Percentiles rank a stretch among this genome's conserved stretches.
phyloP scores from a whole-genome alignment of 2,797 vertebrate genomes.

The Harpagifer antarcticus region DNA sequence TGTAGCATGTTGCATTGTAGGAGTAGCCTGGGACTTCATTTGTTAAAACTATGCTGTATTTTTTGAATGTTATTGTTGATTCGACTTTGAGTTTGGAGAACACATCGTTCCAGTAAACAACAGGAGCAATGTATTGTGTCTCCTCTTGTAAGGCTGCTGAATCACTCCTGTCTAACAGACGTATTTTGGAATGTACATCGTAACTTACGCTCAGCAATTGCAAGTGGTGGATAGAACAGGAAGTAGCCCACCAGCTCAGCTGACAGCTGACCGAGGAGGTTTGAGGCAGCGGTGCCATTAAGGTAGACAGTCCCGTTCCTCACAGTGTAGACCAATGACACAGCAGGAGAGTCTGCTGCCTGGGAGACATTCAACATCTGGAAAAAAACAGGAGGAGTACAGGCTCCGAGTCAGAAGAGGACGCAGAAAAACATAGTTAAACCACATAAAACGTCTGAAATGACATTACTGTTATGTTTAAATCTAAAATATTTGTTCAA shows the following conservation, averaged over 20 bases:
- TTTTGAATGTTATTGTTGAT: background rate
- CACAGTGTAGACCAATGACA: constrained; percentile 94
- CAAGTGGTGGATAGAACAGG: constrained; percentile 95
- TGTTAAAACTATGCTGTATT: no score
- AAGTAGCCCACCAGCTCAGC: constrained; percentile 98
- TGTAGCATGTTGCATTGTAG: no score
- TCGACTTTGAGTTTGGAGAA: constrained; percentile 34
- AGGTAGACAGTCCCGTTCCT: constrained; percentile 90
- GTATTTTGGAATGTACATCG: constrained; percentile 38
- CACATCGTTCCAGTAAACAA: constrained; percentile 26
- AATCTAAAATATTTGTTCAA: constrained; percentile 20
- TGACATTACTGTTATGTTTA: constrained; percentile 10
- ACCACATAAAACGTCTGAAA: constrained; percentile 8
- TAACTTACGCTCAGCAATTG: constrained; percentile 95
- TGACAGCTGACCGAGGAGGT: constrained; percentile 94
- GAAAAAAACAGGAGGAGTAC: constrained; percentile 27
- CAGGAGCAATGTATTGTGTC: constrained; percentile 1
- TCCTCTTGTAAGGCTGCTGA: constrained; percentile 28
- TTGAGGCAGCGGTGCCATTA: constrained; percentile 93
- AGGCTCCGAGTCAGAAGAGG: constrained; percentile 19
- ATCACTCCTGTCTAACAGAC: constrained; percentile 31
- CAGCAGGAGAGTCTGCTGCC: constrained; percentile 86
- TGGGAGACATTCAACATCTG: constrained; percentile 93
- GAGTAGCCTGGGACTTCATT: no score
- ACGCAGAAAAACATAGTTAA: constrained; percentile 2